Evolutionary conservation across 2,888 invertebrate genomes (phyloP), one percentile per base, ranked within the genome.

Genomic region (Dryobotodes eremita): DNA sequence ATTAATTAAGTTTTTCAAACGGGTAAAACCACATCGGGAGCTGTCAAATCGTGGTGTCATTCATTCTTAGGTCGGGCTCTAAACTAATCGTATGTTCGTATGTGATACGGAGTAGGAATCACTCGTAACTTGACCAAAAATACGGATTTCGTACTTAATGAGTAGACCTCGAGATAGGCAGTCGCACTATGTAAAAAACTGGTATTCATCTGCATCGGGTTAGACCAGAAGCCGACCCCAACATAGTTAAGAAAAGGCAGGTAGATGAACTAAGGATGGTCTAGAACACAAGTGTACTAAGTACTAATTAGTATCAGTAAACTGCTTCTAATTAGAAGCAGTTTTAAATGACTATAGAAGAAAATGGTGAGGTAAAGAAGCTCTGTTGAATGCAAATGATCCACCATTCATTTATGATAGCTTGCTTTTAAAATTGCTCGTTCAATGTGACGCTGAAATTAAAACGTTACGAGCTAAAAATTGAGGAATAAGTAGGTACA

Each of bases 371-470:
- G 5, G 2, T 31, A 55, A 48, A 31, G 23, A 48, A 0, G 31
- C 17, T 23, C 36, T 74, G 55, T 5, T 48, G n/a, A 57, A 4
- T 13, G 13, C 76, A 75, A 57, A 75, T 75, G 74, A 57, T 31
- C 55, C 75, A 13, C 17, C 10, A 75, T 57, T 75, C 46, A 17
- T 15, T 13, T 0, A 15, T 31, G 1, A 74, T 31, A 4, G 17
- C 17, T 31, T 5, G 31, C 31, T 55, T 55, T 55, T 13, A 0
- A 55, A 17, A 2, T 74, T 74, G 23, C 8, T 74, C 7, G 4
- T 46, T 46, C 11, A 31, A 46, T 31, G 31, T 48, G 7, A 31
- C 48, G 20, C 20, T 23, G 20, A 23, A 50, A 23, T 50, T 48
- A 13, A 50, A 31, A 48, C 26, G 31, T 31, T 17, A 48, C 46